Evolutionary conservation across 2,888 invertebrate species (phyloP).

Genomic region (Suillia variegata): DNA sequence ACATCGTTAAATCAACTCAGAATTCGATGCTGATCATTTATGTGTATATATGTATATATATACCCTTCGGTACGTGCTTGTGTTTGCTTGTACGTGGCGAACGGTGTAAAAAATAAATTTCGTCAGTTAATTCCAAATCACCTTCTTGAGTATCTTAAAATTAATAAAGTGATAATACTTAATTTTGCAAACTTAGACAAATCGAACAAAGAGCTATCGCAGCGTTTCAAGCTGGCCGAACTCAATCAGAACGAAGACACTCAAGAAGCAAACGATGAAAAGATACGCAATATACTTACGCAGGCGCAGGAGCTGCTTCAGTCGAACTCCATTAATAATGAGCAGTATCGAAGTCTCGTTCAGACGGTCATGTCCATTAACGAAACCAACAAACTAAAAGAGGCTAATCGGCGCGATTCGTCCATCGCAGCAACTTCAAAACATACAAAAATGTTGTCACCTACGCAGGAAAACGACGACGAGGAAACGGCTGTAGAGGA

Average conservation of each 20-base stretch:
- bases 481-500: constrained; percentile 21
- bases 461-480: constrained; percentile 39
- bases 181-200: too few species aligned
- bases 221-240: constrained; percentile 49
- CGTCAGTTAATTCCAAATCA: too few species aligned
- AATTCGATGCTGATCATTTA: too few species aligned
- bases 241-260: constrained; percentile 62
- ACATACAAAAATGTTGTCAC: background rate
- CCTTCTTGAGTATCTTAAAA: too few species aligned
- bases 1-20: too few species aligned
- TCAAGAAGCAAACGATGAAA: constrained; percentile 67
- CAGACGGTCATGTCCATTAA: constrained; percentile 79
- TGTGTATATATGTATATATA: too few species aligned
- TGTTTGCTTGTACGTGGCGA: too few species aligned
- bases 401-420: constrained; percentile 75
- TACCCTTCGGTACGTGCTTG: too few species aligned
- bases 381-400: constrained; percentile 74
- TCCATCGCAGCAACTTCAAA: constrained; percentile 39
- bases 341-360: constrained; percentile 76
- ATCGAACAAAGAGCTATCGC: constrained; percentile 35
- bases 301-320: constrained; percentile 82
- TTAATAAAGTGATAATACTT: too few species aligned
- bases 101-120: too few species aligned
- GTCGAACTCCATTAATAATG: constrained; percentile 75
- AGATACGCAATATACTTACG: constrained; percentile 77